These are phyloP conservation scores for Agrotis ipsilon DNA, from an alignment of 2,888 invertebrate genomes.

Conservation along the genomic window DNA sequence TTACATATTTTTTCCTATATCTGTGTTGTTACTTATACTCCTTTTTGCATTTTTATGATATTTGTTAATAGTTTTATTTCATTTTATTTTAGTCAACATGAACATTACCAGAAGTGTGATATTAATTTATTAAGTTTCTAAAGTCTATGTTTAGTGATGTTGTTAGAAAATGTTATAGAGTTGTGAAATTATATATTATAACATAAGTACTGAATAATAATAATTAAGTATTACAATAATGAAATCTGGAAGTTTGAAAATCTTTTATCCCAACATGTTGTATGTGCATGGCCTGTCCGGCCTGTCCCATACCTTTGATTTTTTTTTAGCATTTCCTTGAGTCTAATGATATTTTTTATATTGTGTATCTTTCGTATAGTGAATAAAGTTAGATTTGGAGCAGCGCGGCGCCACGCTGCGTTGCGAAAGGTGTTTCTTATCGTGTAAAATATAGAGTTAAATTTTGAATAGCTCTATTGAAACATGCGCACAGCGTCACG, in stretches of 20 bases:
- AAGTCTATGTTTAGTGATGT: constrained; percentile 56
- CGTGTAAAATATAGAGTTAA: too few species aligned
- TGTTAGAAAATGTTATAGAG: constrained; percentile 50
- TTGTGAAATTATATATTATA: constrained; percentile 31
- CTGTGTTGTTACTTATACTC: constrained; percentile 94
- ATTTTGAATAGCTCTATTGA: too few species aligned
- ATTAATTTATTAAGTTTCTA: constrained; percentile 84
- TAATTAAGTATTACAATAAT: background rate
- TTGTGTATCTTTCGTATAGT: too few species aligned
- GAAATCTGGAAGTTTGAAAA: background rate
- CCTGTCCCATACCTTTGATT: too few species aligned
- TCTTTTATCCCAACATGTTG: too few species aligned
- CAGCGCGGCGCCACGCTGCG: too few species aligned
- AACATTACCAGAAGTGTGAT: constrained; percentile 89
- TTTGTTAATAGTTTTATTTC: constrained; percentile 77
- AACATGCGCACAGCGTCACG: too few species aligned
- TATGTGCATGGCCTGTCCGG: too few species aligned
- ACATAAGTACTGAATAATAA: background rate
- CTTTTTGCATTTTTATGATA: constrained; percentile 95
- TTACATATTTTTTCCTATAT: constrained; percentile 95
- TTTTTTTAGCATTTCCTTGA: too few species aligned
- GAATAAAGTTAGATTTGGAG: too few species aligned
- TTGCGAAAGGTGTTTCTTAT: too few species aligned
- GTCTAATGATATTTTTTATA: too few species aligned
- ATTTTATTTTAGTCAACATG: constrained; percentile 81